These are phyloP conservation scores for Alca torda DNA, from an alignment of 2,797 vertebrate genomes.

Conservation along the genomic window DNA sequence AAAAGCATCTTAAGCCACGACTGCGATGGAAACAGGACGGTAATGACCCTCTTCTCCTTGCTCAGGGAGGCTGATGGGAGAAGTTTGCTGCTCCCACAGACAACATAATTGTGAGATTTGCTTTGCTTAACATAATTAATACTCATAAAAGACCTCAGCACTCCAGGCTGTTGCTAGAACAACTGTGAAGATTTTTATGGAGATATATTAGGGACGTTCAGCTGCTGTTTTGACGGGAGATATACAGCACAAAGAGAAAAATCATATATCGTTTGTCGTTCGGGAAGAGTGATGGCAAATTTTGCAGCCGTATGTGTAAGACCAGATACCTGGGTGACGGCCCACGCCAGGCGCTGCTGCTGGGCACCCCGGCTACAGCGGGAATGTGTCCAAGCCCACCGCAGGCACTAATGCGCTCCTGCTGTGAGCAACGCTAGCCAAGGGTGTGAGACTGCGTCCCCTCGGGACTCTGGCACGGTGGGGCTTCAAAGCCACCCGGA, in stretches of 20 bases:
- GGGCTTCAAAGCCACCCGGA: background rate
- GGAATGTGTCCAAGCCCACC: background rate
- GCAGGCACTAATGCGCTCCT: fast-evolving
- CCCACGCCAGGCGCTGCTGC: background rate
- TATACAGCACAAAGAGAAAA: background rate
- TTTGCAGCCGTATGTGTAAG: background rate
- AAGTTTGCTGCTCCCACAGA: conserved; percentile 31
- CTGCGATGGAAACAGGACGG: background rate
- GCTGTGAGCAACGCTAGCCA: background rate
- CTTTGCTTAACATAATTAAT: conserved; percentile 56
- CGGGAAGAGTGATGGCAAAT: background rate
- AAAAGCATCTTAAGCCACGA: background rate
- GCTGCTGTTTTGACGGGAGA: background rate
- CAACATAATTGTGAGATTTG: conserved; percentile 16
- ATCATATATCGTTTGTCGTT: background rate
- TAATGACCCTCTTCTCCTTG: background rate
- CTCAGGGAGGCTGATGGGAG: conserved; percentile 18
- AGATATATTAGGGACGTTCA: background rate
- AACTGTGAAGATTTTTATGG: conserved; percentile 44
- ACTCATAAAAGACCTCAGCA: conserved; percentile 8
- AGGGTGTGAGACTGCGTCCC: background rate
- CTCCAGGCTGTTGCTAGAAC: conserved; percentile 21
- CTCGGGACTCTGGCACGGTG: fast-evolving
- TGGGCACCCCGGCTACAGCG: background rate
- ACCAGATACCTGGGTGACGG: background rate